phyloP scores from a whole-genome alignment of 2,113 vertebrate genomes.

The Chaetodon trifascialis region DNA sequence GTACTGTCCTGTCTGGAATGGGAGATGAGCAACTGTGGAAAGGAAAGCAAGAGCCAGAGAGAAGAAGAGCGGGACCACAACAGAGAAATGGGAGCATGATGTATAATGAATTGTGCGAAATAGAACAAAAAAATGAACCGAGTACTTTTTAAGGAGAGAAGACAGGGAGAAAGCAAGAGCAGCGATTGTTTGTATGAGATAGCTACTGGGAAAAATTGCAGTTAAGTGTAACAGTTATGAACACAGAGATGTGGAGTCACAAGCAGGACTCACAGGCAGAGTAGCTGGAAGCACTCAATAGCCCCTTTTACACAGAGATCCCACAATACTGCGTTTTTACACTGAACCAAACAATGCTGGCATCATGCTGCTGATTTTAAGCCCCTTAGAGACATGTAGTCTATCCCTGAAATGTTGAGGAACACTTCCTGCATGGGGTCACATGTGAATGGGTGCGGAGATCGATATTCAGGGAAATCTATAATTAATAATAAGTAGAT shows the following conservation, averaged over 20 bases:
- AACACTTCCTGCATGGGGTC: no score
- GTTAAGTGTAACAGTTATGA: background rate
- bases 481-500: no score
- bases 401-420: no score
- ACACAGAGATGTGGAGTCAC: conserved; percentile 10
- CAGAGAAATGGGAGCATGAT: conserved; percentile 45
- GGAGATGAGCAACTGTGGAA: conserved; percentile 43
- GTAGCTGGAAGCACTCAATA: conserved; percentile 13
- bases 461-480: no score
- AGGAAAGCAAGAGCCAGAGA: conserved; percentile 48
- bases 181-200: conserved; percentile 36
- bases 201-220: conserved; percentile 38
- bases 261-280: background rate
- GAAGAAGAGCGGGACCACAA: conserved; percentile 21
- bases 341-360: no score
- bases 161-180: conserved; percentile 32
- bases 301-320: no score
- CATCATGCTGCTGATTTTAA: no score
- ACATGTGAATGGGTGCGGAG: no score
- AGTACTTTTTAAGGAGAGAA: conserved; percentile 37
- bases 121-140: conserved; percentile 39
- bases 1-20: conserved; percentile 49
- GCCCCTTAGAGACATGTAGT: no score
- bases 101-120: conserved; percentile 55
- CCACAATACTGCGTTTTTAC: no score